These are phyloP conservation scores for Spodoptera frugiperda DNA, from an alignment of 1,140 invertebrate genomes.

Conservation along the genomic window DNA sequence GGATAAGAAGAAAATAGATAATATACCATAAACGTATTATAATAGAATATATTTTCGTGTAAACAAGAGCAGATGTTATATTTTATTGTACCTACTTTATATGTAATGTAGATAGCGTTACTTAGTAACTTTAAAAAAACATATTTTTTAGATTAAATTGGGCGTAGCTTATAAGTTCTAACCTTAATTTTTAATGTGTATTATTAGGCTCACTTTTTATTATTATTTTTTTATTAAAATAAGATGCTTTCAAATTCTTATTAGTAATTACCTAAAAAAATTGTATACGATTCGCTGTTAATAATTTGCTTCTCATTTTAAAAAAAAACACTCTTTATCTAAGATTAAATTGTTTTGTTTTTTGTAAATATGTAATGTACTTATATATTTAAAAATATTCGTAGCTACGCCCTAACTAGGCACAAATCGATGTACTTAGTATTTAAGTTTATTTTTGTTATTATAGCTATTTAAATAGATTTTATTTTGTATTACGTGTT, in stretches of 20 bases:
- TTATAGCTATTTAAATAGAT: not conserved
- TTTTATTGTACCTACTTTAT: conserved; percentile 51
- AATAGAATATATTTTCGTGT: conserved; percentile 50
- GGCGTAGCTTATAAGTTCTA: conserved; percentile 15
- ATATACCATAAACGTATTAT: conserved; percentile 44
- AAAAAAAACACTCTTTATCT: not conserved
- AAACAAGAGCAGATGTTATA: conserved; percentile 41
- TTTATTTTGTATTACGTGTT: not conserved
- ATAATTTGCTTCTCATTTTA: not conserved
- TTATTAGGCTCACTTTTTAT: not conserved
- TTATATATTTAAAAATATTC: not conserved
- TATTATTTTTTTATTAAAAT: not conserved
- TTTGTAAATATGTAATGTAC: conserved; percentile 16
- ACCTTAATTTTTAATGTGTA: not conserved
- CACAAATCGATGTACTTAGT: conserved; percentile 30
- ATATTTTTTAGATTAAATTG: conserved; percentile 23
- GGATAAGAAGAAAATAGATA: conserved; percentile 45
- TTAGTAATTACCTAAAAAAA: not conserved
- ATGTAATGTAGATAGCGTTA: conserved; percentile 46
- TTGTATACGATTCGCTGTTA: conserved; percentile 31
- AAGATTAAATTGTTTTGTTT: not conserved
- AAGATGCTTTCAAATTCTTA: not conserved
- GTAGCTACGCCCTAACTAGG: conserved; percentile 27
- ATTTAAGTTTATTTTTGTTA: not conserved
- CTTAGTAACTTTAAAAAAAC: conserved; percentile 34